A percentile compares a stretch with the other conserved stretches of the same genome.
phyloP scores from a whole-genome alignment of 2,113 vertebrate species.

The Pionites leucogaster region DNA sequence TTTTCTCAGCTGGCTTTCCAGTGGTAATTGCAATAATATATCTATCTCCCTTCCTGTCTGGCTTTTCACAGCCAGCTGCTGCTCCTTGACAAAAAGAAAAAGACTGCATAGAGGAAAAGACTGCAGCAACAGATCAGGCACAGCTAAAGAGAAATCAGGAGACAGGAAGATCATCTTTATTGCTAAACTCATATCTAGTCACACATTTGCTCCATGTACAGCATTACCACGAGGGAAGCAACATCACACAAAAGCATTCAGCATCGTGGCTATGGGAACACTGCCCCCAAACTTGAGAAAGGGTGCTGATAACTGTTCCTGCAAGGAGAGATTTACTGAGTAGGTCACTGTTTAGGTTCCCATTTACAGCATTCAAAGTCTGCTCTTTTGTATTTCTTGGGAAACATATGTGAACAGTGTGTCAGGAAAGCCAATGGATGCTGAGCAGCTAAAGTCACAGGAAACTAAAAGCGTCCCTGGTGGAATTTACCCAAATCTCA shows the following conservation, averaged over 20 bases:
- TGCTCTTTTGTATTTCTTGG: not conserved
- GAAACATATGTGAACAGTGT: not conserved
- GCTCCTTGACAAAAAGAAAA: not conserved
- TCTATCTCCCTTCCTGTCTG: not conserved
- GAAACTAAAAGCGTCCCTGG: not conserved
- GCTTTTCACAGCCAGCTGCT: not conserved
- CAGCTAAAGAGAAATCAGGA: not conserved
- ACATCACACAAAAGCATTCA: not conserved
- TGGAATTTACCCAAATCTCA: not conserved
- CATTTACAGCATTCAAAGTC: not conserved
- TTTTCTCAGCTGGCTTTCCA: not conserved
- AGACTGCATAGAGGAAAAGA: not conserved
- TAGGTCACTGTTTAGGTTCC: not conserved
- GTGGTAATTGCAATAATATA: not conserved
- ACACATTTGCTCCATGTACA: not conserved
- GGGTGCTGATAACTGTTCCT: not conserved
- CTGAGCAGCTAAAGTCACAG: not conserved
- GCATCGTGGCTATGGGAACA: accelerated
- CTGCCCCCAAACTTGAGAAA: not conserved
- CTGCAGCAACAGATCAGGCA: not conserved
- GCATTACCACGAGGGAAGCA: not conserved
- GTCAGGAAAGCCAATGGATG: not conserved
- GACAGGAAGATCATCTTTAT: not conserved
- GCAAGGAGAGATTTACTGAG: not conserved
- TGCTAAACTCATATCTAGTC: not conserved